phyloP scores from a whole-genome alignment of 2,113 vertebrate genomes.

The Callipepla californica region DNA sequence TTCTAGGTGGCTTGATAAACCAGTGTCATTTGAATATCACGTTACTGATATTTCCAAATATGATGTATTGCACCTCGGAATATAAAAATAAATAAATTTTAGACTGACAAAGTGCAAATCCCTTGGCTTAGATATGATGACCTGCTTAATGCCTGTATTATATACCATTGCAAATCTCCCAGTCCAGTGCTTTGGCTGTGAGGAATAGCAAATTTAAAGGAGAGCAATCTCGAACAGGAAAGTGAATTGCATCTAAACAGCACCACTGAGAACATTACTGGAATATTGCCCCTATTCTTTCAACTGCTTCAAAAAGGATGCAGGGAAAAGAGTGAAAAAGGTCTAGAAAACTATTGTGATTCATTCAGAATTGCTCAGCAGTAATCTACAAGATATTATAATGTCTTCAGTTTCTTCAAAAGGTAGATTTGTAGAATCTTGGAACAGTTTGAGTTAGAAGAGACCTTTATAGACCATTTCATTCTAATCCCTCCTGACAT shows the following conservation, averaged over 20 bases:
- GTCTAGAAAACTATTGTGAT: neutral
- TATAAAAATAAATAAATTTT: neutral
- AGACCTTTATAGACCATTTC: neutral
- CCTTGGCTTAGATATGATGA: neutral
- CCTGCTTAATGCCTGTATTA: slow-evolving; percentile 1
- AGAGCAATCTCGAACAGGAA: slow-evolving; percentile 18
- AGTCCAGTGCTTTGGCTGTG: slow-evolving; percentile 22
- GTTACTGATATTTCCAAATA: neutral
- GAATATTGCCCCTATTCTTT: slow-evolving; percentile 41
- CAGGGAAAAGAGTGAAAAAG: slow-evolving; percentile 22
- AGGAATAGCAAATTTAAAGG: slow-evolving; percentile 40
- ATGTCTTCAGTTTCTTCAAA: neutral
- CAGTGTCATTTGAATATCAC: neutral
- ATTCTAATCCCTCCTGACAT: neutral
- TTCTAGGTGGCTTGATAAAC: neutral
- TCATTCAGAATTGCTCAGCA: neutral
- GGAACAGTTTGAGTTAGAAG: neutral
- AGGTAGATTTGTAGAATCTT: neutral
- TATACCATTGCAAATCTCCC: neutral
- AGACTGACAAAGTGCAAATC: neutral
- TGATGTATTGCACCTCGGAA: neutral
- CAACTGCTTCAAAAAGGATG: neutral
- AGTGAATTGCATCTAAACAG: slow-evolving; percentile 8
- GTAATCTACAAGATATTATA: neutral
- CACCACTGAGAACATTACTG: slow-evolving; percentile 44